phyloP scores from a whole-genome alignment of 2,113 vertebrate genomes.

The Phrynosoma blainvillii region DNA sequence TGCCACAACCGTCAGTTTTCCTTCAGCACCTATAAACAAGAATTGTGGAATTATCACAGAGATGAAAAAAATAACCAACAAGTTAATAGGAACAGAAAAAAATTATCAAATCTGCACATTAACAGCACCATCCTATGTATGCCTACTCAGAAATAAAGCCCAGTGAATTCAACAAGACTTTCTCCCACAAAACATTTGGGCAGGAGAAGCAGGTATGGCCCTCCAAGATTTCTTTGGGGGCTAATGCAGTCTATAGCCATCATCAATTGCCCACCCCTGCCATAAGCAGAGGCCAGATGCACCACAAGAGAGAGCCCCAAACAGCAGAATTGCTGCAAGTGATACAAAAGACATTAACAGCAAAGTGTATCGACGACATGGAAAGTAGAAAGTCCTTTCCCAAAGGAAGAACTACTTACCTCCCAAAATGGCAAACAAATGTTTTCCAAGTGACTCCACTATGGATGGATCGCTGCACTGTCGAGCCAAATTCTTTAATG shows the following conservation, averaged over 20 bases:
- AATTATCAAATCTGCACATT: neutral
- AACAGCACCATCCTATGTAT: neutral
- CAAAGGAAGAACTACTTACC: constrained; percentile 74
- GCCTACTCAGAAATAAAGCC: no score
- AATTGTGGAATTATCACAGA: neutral
- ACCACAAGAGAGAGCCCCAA: neutral
- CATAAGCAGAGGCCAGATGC: neutral
- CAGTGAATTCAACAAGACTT: no score
- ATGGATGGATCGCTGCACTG: constrained; percentile 91
- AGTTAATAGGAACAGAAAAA: no score
- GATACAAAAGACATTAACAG: neutral
- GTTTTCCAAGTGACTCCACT: constrained; percentile 85
- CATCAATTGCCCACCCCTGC: neutral
- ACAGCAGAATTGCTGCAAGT: neutral
- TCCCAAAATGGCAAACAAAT: constrained; percentile 92
- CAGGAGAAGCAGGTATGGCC: no score
- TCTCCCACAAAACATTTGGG: no score
- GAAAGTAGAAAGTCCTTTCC: neutral
- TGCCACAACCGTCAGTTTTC: constrained; percentile 91
- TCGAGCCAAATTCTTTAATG: constrained; percentile 88
- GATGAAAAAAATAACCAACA: neutral
- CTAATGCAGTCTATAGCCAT: no score
- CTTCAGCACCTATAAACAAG: constrained; percentile 89
- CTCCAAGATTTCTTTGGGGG: no score
- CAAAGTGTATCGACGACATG: no score